Base-by-base conservation (phyloP, 1,140 invertebrate genomes). In the Phthorimaea operculella region DNA sequence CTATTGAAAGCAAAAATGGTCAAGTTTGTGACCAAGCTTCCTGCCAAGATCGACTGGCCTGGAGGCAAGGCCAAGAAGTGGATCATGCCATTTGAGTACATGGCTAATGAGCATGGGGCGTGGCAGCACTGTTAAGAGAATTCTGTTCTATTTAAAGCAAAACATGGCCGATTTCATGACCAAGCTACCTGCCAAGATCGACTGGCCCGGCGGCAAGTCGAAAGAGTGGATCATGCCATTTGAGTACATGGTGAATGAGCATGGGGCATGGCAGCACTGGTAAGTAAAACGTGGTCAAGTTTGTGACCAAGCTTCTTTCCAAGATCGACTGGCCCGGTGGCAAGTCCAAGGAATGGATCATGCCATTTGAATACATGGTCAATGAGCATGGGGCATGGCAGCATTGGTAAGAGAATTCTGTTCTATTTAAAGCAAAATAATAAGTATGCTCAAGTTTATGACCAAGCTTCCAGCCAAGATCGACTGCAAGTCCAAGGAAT, bases 41-140 rank as follows among this genome's bases (percentile, higher is more conserved):
- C 87, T 12, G 91, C 90, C 0, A 88, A 89, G 67, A 85, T 91
- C 82, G 87, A 88, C 50, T 90, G 88, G 88, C 89, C 89, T 0
- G 89, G 89, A 51, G 81, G 78, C 4, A 82, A 79, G 28, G 83
- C 87, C 4, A 90, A 91, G 56, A 91, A 94, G 66, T 93, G 92
- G 33, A 91, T 96, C 54, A 80, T 80, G 78, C 81, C 81, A 7
- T 97, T 96, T 83, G 94, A 96, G 64, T 96, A 90, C 72, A 88
- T 92, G 58, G 93, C 96, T 1, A 90, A 89, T 33, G 88, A 91
- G 4, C 87, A 87, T 54, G 95, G 94, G 0, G 74, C 87, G 6
- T 96, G 95, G 95, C 85, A 91, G 50, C 93, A 96, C 75, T 97
- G 94, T 94, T 88, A 64, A 63, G 74, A n/a, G n/a, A n/a, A n/a